Conservation (phyloP, 2,797 vertebrate species). For the Crypturellus tataupa region DNA sequence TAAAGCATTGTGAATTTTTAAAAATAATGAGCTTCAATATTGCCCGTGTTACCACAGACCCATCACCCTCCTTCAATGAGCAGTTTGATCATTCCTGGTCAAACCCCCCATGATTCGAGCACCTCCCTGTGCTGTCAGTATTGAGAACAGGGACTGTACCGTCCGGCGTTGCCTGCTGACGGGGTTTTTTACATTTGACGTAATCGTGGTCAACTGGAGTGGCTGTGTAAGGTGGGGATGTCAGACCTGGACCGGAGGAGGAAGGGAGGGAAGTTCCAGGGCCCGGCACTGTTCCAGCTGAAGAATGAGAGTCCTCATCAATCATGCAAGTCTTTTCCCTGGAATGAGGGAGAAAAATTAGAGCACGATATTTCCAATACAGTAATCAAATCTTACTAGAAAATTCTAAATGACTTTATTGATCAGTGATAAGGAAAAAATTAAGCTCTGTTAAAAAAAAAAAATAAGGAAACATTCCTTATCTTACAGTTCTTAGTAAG, state of each 20-base stretch:
- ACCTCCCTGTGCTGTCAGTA: conserved; percentile 87
- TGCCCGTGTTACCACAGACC: conserved; percentile 93
- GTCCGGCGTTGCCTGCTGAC: conserved; percentile 95
- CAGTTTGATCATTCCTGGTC: conserved; percentile 53
- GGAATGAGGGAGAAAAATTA: neutral
- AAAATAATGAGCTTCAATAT: conserved; percentile 78
- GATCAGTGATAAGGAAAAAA: too few species aligned
- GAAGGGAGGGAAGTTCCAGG: conserved; percentile 87
- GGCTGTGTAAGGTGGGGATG: conserved; percentile 97
- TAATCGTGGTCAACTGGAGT: conserved; percentile 99
- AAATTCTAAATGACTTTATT: neutral
- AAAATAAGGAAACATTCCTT: neutral
- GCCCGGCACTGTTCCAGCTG: conserved; percentile 85
- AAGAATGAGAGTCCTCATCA: conserved; percentile 95
- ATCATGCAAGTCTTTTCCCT: conserved; percentile 92
- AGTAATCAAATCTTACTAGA: neutral
- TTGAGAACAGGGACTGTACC: conserved; percentile 99
- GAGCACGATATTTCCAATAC: accelerated
- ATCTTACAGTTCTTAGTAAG: neutral
- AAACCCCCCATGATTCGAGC: conserved; percentile 82
- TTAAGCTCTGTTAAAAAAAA: too few species aligned
- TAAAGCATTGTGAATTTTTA: conserved; percentile 58
- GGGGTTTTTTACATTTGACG: conserved; percentile 99
- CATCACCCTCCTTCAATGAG: conserved; percentile 82
- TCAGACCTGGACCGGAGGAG: conserved; percentile 96